Percentiles rank a stretch among this genome's conserved stretches.
Conservation (phyloP, 2,797 vertebrate species). For the Hoplostethus atlanticus region DNA sequence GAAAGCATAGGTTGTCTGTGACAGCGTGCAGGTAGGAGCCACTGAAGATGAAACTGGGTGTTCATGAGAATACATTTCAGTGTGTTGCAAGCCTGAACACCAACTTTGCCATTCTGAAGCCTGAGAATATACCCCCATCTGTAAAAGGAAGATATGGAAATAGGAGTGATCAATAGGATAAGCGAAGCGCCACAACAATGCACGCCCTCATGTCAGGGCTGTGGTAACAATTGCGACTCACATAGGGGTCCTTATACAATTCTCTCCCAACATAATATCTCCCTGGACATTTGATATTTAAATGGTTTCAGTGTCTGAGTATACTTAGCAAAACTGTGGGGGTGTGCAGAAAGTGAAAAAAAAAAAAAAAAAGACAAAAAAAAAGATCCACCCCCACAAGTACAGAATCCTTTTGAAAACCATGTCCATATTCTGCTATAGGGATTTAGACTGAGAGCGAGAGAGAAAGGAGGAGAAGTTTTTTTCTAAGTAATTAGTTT, state of each 20-base stretch:
- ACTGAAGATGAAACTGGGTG: slow-evolving; percentile 9
- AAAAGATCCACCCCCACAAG: slow-evolving; percentile 66
- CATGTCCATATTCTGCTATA: slow-evolving; percentile 39
- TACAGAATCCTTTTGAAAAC: slow-evolving; percentile 57
- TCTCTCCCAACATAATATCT: slow-evolving; percentile 45
- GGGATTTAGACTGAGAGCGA: background rate
- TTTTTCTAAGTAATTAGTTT: slow-evolving; percentile 39
- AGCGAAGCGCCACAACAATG: background rate
- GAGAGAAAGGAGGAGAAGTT: background rate
- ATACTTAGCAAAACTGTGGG: slow-evolving; percentile 70
- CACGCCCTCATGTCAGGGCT: slow-evolving; percentile 20
- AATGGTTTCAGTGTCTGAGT: slow-evolving; percentile 62
- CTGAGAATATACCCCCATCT: background rate
- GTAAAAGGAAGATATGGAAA: background rate
- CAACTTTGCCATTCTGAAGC: background rate
- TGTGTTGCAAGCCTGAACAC: slow-evolving; percentile 8
- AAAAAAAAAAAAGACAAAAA: slow-evolving; percentile 45
- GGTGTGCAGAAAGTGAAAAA: slow-evolving; percentile 71
- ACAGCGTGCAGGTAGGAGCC: slow-evolving; percentile 13
- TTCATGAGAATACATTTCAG: slow-evolving; percentile 22
- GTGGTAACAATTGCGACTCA: too few relatives aligned
- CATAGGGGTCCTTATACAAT: too few relatives aligned
- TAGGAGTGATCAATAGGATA: background rate
- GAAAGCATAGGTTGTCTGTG: slow-evolving; percentile 22
- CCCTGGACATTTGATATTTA: slow-evolving; percentile 62